phyloP scores from a whole-genome alignment of 1,140 invertebrate genomes.

The Portunus trituberculatus region DNA sequence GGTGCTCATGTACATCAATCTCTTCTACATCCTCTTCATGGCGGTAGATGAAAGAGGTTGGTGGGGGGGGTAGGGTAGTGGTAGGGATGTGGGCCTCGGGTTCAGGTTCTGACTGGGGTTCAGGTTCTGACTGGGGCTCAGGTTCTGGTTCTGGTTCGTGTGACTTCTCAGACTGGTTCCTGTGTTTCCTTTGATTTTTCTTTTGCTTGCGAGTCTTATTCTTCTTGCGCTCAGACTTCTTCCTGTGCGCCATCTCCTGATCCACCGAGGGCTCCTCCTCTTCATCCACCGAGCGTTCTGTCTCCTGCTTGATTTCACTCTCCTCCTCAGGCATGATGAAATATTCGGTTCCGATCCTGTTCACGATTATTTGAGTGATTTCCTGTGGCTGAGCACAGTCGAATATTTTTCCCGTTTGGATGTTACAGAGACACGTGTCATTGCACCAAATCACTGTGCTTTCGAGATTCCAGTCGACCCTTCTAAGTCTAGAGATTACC shows the following conservation, averaged over 20 bases:
- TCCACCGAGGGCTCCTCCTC: slow-evolving; percentile 17
- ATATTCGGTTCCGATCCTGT: slow-evolving; percentile 48
- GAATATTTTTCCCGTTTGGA: slow-evolving; percentile 46
- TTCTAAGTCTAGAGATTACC: slow-evolving; percentile 30
- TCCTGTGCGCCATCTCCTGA: slow-evolving; percentile 23
- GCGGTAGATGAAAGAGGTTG: neutral
- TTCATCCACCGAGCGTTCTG: slow-evolving; percentile 21
- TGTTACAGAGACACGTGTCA: slow-evolving; percentile 69
- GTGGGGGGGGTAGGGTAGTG: neutral
- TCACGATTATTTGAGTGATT: slow-evolving; percentile 53
- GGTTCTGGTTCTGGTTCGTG: neutral
- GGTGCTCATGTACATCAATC: slow-evolving; percentile 27
- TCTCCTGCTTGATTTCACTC: neutral
- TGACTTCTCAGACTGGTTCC: neutral
- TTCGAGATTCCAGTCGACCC: slow-evolving; percentile 36
- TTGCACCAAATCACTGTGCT: slow-evolving; percentile 61
- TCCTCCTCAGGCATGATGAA: slow-evolving; percentile 48
- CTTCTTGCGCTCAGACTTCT: slow-evolving; percentile 46
- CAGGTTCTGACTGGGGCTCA: neutral
- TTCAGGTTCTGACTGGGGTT: neutral
- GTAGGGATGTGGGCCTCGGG: neutral
- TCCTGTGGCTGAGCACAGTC: slow-evolving; percentile 46
- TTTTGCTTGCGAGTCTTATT: slow-evolving; percentile 43
- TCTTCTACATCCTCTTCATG: slow-evolving; percentile 26
- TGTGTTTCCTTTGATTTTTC: slow-evolving; percentile 24